Base-by-base conservation (phyloP, 2,113 vertebrate genomes). In the Synodontis membranacea region DNA sequence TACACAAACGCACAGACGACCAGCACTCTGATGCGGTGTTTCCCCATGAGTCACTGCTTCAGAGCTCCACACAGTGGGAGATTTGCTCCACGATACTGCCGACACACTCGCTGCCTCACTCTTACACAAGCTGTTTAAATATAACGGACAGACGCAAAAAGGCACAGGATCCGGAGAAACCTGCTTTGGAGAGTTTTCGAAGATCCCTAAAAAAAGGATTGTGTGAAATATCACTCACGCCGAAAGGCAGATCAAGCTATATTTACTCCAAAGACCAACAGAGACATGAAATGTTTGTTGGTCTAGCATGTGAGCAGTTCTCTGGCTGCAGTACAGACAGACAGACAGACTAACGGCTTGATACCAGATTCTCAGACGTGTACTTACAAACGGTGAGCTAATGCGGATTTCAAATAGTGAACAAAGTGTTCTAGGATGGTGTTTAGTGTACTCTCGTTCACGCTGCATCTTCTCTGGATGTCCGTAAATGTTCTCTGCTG, bases 271-370 rank as follows among this genome's bases (percentile, higher is more conserved):
- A 79, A 34, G 15, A 34, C 19, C 48, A 34, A 85, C 78, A 90
- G 86, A 81, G 86, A 90, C 84, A 70, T 88, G 72, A 56, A 87
- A 84, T 44, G 86, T 54, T 79, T 81, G 75, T 83, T 66, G 46
- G 34, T 34, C 14, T 62, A 39, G 44, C 10, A 5, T 54, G 54
- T 37, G 78, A 62, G 6, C 48, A 83, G 82, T 79, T 91, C 86
- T 75, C 84, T 91, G 89, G 88, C 86, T 52, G 70, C 80, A 17
- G 81, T 72, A 92, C 90, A 92, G 86, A 90, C 90, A 92, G 89
- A 94, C 85, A 76, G 70, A 92, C 90, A 92, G 70, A 92, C 90
- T 92, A 0, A 34, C 84, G 28, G 56, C 48, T 58, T 81, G 82
- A 86, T 25, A n/a, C 25, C 25, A 10, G 42, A 48, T 60, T 79